These are phyloP conservation scores for Folsomia candida DNA, from an alignment of 2,888 invertebrate genomes.

Conservation along the genomic window DNA sequence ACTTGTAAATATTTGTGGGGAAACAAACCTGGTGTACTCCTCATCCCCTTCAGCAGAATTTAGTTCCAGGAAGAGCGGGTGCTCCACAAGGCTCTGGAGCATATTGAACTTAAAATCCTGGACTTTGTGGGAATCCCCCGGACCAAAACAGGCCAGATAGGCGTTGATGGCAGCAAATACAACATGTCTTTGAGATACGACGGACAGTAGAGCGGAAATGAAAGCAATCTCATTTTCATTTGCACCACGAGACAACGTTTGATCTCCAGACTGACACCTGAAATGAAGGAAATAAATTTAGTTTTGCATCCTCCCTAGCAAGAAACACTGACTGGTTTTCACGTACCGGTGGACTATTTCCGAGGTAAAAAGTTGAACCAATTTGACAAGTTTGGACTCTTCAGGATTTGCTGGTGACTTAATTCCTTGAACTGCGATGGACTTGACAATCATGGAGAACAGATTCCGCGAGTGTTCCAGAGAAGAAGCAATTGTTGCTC, in stretches of 20 bases:
- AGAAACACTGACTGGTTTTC: too few species aligned
- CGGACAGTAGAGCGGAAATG: slow-evolving; percentile 43
- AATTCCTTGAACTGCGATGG: slow-evolving; percentile 49
- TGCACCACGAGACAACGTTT: slow-evolving; percentile 42
- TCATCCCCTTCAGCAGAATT: slow-evolving; percentile 45
- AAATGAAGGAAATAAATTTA: too few species aligned
- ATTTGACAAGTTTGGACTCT: slow-evolving; percentile 47
- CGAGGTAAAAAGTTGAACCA: slow-evolving; percentile 47
- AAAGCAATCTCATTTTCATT: slow-evolving; percentile 46
- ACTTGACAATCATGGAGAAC: slow-evolving; percentile 48
- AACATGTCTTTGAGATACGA: slow-evolving; percentile 43
- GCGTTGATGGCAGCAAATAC: slow-evolving; percentile 49
- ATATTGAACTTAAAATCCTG: slow-evolving; percentile 49
- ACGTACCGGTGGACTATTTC: slow-evolving; percentile 49
- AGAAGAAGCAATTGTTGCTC: slow-evolving; percentile 45
- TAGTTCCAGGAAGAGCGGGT: slow-evolving; percentile 48
- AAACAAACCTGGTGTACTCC: slow-evolving; percentile 22
- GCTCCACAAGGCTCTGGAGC: slow-evolving; percentile 45
- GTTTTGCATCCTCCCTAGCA: too few species aligned
- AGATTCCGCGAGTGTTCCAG: slow-evolving; percentile 48
- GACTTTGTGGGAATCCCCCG: slow-evolving; percentile 49
- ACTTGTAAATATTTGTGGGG: slow-evolving; percentile 2
- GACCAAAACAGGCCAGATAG: slow-evolving; percentile 50
- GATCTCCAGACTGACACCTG: slow-evolving; percentile 45
- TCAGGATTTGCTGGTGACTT: slow-evolving; percentile 35